A percentile compares a stretch with the other conserved stretches of the same genome.
phyloP scores from a whole-genome alignment of 2,888 invertebrate species.

The Octodonta nipae region DNA sequence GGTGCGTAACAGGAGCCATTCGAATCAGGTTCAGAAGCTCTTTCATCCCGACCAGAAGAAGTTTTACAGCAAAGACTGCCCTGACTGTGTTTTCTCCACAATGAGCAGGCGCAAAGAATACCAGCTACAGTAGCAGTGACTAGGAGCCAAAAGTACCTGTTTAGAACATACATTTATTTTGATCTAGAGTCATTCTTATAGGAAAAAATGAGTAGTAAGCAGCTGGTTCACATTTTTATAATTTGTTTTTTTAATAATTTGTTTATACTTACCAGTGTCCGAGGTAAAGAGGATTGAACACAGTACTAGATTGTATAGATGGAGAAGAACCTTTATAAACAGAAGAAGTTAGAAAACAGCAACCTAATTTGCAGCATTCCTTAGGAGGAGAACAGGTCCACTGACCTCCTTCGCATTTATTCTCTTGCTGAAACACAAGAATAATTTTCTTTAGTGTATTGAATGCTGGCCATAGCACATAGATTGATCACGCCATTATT shows the following conservation, averaged over 20 bases:
- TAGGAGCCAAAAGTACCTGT: slow-evolving; percentile 39
- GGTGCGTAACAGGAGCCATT: slow-evolving; percentile 71
- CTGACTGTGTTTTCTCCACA: slow-evolving; percentile 45
- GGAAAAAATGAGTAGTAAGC: neutral
- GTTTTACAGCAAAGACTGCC: slow-evolving; percentile 28
- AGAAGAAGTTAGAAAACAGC: slow-evolving; percentile 34
- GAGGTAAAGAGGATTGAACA: slow-evolving; percentile 52
- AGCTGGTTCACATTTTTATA: no score
- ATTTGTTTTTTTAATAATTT: no score
- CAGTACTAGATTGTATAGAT: slow-evolving; percentile 39
- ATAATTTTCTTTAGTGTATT: no score
- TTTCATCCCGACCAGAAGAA: slow-evolving; percentile 38
- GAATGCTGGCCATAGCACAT: no score
- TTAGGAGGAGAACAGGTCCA: slow-evolving; percentile 56
- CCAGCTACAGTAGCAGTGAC: slow-evolving; percentile 57
- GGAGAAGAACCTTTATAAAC: slow-evolving; percentile 15
- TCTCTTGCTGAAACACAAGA: slow-evolving; percentile 34
- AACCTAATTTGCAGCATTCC: slow-evolving; percentile 57
- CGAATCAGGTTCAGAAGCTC: slow-evolving; percentile 59
- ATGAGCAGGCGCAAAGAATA: slow-evolving; percentile 54
- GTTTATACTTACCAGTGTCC: slow-evolving; percentile 51
- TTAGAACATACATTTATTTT: slow-evolving; percentile 3
- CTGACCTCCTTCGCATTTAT: slow-evolving; percentile 51
- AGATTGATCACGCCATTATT: no score
- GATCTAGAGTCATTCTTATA: neutral